Evolutionary conservation across 2,113 vertebrate species (phyloP).

Genomic region (Willisornis vidua): DNA sequence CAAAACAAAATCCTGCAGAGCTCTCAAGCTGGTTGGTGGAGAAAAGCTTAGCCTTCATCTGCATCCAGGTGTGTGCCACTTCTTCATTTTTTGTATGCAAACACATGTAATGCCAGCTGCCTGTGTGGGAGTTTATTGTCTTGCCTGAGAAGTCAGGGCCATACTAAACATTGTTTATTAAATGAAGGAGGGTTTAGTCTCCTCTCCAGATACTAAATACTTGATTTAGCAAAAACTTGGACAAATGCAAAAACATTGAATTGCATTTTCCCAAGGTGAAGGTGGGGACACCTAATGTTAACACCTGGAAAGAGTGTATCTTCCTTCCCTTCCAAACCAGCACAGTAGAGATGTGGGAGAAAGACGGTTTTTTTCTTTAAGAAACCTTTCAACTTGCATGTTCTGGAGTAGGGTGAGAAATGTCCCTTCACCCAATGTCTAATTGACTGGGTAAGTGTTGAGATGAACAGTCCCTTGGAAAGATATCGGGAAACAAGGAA

Average conservation of each 20-base stretch:
- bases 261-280: neutral
- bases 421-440: neutral
- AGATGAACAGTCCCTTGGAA: neutral
- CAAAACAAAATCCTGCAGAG: neutral
- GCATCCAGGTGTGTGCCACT: neutral
- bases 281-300: neutral
- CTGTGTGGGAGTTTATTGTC: neutral
- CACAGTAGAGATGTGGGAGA: neutral
- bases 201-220: neutral
- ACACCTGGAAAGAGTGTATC: neutral
- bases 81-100: neutral
- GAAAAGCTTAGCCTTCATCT: neutral
- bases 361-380: neutral
- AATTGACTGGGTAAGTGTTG: neutral
- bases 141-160: neutral
- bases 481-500: neutral
- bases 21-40: neutral
- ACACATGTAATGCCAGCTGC: neutral
- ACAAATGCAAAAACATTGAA: neutral
- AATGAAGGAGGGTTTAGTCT: neutral
- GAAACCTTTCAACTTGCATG: neutral
- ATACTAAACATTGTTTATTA: neutral
- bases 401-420: neutral
- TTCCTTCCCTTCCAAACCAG: neutral
- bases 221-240: neutral